A percentile compares a stretch with the other conserved stretches of the same genome.
These are phyloP conservation scores for Myoxocephalus aenaeus DNA, from an alignment of 2,797 vertebrate genomes.

Conservation along the genomic window DNA sequence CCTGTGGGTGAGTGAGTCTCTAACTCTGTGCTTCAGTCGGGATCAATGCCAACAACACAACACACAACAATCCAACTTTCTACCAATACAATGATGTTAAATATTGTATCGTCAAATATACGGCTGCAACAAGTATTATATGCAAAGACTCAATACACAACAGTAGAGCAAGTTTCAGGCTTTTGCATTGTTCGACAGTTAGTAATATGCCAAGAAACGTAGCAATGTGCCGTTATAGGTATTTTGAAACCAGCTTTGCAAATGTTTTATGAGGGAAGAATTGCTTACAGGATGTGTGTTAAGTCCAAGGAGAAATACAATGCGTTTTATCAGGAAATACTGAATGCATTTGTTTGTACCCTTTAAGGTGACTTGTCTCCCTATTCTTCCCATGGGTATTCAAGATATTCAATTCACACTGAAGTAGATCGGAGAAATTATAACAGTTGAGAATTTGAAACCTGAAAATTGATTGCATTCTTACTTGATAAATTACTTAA, in stretches of 20 bases:
- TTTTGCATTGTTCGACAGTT: background rate
- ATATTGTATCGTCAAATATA: background rate
- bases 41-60: constrained; percentile 16
- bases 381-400: too few relatives aligned
- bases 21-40: constrained; percentile 16
- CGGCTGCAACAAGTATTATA: background rate
- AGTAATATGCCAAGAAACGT: background rate
- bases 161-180: background rate
- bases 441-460: background rate
- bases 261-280: background rate
- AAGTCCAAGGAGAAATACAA: background rate
- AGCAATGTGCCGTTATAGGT: too few relatives aligned
- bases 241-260: background rate
- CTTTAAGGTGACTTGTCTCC: too few relatives aligned
- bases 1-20: constrained; percentile 8
- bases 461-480: background rate
- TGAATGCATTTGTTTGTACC: too few relatives aligned
- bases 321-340: too few relatives aligned
- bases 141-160: background rate
- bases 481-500: background rate
- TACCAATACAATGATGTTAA: background rate
- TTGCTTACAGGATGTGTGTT: background rate
- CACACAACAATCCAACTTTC: background rate
- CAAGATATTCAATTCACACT: background rate
- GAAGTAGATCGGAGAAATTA: background rate